phyloP scores from a whole-genome alignment of 1,140 invertebrate genomes.

The Rhagoletis zephyria region DNA sequence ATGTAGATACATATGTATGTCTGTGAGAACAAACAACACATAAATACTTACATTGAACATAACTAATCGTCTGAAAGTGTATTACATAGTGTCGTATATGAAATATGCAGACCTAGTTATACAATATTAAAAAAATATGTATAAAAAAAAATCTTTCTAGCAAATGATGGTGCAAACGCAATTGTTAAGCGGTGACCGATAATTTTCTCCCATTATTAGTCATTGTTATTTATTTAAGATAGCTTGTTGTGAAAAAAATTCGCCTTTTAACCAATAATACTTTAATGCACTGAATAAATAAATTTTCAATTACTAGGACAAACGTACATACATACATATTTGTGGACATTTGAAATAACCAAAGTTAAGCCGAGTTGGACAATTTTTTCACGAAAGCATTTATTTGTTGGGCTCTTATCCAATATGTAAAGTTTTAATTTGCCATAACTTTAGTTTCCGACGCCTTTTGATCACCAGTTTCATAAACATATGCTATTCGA shows the following conservation, averaged over 20 bases:
- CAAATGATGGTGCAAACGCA: neutral
- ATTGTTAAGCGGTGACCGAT: neutral
- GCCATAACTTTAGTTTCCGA: too few species aligned
- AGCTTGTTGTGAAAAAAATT: neutral
- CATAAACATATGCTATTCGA: too few species aligned
- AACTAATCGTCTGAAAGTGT: neutral
- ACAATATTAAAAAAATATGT: neutral
- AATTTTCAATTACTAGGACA: neutral
- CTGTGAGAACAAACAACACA: slow-evolving; percentile 8
- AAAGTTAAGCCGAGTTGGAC: too few species aligned
- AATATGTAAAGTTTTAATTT: too few species aligned
- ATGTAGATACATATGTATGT: neutral
- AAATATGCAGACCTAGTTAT: neutral
- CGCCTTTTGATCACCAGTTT: too few species aligned
- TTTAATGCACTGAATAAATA: neutral
- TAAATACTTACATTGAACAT: slow-evolving; percentile 10
- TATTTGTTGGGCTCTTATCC: too few species aligned
- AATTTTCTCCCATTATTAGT: slow-evolving; percentile 5
- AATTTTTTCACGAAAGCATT: too few species aligned
- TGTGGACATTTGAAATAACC: too few species aligned
- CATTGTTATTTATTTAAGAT: neutral
- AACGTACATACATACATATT: neutral
- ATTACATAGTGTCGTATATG: neutral
- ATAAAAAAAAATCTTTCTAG: neutral
- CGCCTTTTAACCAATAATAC: neutral